Evolutionary conservation across 2,888 invertebrate genomes (phyloP).

Genomic region (Nomada fabriciana): DNA sequence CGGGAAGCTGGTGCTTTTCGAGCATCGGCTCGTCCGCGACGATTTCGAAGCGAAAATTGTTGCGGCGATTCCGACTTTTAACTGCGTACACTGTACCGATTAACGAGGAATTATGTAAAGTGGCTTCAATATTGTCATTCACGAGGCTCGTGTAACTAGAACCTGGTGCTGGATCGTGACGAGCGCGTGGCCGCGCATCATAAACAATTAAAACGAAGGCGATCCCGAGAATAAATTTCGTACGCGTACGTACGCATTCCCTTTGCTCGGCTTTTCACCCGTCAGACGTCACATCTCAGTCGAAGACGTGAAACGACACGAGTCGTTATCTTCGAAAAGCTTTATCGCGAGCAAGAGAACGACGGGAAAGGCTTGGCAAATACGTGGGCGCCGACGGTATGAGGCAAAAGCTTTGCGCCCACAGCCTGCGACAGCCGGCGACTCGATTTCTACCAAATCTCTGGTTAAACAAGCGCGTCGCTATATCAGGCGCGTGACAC

Average conservation of each 20-base stretch:
- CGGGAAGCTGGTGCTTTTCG: neutral
- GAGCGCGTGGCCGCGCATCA: constrained; percentile 1
- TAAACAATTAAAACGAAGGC: constrained; percentile 20
- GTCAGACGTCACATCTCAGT: neutral
- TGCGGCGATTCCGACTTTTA: constrained; percentile 24
- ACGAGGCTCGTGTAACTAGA: constrained; percentile 17
- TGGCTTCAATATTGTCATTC: constrained; percentile 8
- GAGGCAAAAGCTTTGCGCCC: constrained; percentile 45
- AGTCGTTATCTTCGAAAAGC: constrained; percentile 39
- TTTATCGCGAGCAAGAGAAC: constrained; percentile 19
- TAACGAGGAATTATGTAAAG: constrained; percentile 51
- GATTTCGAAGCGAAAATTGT: neutral
- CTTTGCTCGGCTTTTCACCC: neutral
- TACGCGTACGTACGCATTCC: neutral
- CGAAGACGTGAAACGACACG: neutral
- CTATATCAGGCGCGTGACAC: neutral
- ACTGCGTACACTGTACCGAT: neutral
- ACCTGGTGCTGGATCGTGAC: neutral
- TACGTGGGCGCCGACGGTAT: constrained; percentile 41
- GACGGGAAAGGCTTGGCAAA: constrained; percentile 49
- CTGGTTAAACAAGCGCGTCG: no score
- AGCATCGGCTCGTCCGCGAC: neutral
- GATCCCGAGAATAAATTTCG: no score
- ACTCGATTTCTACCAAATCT: neutral
- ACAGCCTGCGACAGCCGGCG: constrained; percentile 7